phyloP scores from a whole-genome alignment of 2,113 vertebrate genomes.

The Onychorhynchus coronatus region DNA sequence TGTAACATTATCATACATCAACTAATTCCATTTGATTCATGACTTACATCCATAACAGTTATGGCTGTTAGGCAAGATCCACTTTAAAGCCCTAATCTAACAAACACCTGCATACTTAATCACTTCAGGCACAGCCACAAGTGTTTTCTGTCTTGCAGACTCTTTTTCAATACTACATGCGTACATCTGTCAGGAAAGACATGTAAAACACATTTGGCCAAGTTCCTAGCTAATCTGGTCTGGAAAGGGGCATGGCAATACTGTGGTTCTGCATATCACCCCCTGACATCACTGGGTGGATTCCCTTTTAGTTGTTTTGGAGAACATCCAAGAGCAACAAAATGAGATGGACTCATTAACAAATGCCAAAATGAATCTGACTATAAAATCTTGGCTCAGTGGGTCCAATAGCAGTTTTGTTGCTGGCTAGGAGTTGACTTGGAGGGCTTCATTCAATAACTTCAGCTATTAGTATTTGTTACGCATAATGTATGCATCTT shows the following conservation, averaged over 20 bases:
- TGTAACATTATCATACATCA: not conserved
- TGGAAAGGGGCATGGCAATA: not conserved
- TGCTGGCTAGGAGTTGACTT: not conserved
- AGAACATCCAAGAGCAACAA: not conserved
- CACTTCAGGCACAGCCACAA: not conserved
- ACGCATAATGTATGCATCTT: not conserved
- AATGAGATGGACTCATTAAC: not conserved
- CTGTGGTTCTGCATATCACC: not conserved
- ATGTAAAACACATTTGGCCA: not conserved
- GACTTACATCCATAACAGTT: not conserved
- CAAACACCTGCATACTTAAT: conserved; percentile 38
- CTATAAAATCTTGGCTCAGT: not conserved
- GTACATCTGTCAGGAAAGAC: not conserved
- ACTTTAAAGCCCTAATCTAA: conserved; percentile 9
- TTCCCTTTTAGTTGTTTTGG: rapidly evolving
- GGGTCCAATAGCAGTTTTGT: not conserved
- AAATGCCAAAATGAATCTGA: not conserved
- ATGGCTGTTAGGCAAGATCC: not conserved
- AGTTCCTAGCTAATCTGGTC: not conserved
- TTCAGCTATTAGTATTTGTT: not conserved
- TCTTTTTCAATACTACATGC: not conserved
- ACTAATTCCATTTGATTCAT: conserved; percentile 23
- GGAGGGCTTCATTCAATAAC: not conserved
- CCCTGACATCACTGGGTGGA: not conserved
- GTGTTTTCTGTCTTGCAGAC: not conserved